phyloP scores from a whole-genome alignment of 1,140 invertebrate species.

The Neoseiulus cucumeris region DNA sequence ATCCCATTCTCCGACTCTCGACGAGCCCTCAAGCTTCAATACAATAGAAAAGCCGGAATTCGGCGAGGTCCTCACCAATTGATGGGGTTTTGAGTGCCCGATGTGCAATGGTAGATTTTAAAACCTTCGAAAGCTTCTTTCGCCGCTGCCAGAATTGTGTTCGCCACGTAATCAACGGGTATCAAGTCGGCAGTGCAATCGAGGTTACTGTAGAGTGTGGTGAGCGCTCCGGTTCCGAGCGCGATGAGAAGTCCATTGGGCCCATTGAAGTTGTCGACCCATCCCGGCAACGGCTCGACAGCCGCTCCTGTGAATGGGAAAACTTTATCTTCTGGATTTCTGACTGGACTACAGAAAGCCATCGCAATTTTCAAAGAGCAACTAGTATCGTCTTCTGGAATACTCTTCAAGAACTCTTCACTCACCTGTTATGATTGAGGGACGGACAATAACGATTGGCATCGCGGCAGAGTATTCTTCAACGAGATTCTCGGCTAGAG shows the following conservation, averaged over 20 bases:
- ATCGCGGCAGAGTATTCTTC: conserved; percentile 35
- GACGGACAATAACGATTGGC: conserved; percentile 15
- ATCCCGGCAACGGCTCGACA: conserved; percentile 25
- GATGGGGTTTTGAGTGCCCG: conserved; percentile 66
- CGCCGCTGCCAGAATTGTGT: conserved; percentile 54
- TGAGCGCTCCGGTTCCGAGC: conserved; percentile 64
- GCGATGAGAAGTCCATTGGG: conserved; percentile 85
- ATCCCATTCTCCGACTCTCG: too few relatives aligned
- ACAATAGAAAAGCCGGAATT: too few relatives aligned
- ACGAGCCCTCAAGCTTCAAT: not conserved
- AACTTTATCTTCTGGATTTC: too few relatives aligned
- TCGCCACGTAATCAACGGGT: conserved; percentile 76
- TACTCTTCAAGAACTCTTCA: too few relatives aligned
- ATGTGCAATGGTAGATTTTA: conserved; percentile 65
- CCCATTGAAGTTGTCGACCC: conserved; percentile 90
- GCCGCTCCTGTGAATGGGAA: not conserved
- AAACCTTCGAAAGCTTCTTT: conserved; percentile 37
- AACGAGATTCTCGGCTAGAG: conserved; percentile 50
- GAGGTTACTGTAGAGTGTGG: conserved; percentile 51
- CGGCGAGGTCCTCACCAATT: conserved; percentile 53
- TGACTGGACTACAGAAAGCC: too few relatives aligned
- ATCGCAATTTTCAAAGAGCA: too few relatives aligned
- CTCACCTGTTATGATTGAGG: conserved; percentile 12
- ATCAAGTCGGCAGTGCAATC: conserved; percentile 69
- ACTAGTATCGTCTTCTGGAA: too few relatives aligned